Evolutionary conservation across 2,888 invertebrate genomes (phyloP).

Genomic region (Caenorhabditis sp.): DNA sequence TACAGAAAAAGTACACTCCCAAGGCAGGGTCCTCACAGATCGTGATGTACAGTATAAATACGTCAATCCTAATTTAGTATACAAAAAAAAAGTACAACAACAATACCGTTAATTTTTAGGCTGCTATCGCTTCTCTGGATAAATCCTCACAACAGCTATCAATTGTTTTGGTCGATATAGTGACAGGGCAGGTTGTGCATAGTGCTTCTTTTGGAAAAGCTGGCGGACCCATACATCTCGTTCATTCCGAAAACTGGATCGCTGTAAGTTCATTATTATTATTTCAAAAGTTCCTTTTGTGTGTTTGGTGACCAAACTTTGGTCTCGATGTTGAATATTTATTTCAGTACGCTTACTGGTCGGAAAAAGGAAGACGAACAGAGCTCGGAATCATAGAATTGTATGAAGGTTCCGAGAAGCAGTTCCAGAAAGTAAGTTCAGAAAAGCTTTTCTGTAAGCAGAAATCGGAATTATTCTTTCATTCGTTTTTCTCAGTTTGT

Average conservation of each 20-base stretch:
- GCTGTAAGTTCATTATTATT: no score
- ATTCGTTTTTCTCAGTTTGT: no score
- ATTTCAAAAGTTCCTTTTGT: not conserved
- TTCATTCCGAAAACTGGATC: slow-evolving; percentile 97
- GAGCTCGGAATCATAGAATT: slow-evolving; percentile 95
- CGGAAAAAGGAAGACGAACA: slow-evolving; percentile 91
- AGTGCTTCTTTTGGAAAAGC: slow-evolving; percentile 90
- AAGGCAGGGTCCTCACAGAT: slow-evolving; percentile 94
- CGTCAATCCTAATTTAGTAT: slow-evolving; percentile 93
- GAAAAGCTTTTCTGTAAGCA: no score
- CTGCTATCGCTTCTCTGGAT: slow-evolving; percentile 64
- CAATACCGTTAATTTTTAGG: slow-evolving; percentile 12
- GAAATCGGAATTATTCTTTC: no score
- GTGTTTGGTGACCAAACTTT: not conserved
- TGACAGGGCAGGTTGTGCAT: slow-evolving; percentile 88
- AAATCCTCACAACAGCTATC: slow-evolving; percentile 81
- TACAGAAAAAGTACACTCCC: slow-evolving; percentile 87
- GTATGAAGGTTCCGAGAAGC: slow-evolving; percentile 86
- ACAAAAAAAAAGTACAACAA: not conserved
- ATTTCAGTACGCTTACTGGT: slow-evolving; percentile 88
- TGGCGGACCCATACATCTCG: slow-evolving; percentile 88
- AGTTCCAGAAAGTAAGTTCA: slow-evolving; percentile 76
- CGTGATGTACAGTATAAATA: slow-evolving; percentile 98
- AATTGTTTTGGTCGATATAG: slow-evolving; percentile 90
- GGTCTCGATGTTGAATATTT: no score